These are phyloP conservation scores for Dorcus parallelipipedus DNA, from an alignment of 2,888 invertebrate genomes.

Conservation along the genomic window DNA sequence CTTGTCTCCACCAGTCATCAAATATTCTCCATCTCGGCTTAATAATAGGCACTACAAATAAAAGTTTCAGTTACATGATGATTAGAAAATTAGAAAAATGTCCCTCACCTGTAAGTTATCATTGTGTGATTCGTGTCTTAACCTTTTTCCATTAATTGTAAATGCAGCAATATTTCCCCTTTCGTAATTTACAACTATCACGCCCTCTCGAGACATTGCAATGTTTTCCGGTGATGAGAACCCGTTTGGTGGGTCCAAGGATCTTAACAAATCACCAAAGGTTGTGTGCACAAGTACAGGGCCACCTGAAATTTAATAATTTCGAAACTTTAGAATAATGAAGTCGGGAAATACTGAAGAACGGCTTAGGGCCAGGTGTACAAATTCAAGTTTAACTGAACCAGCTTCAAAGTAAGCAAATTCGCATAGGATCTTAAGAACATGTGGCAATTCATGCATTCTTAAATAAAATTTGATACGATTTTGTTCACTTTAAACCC, in stretches of 20 bases:
- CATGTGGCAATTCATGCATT: no score
- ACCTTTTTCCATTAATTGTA: slow-evolving; percentile 88
- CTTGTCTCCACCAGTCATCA: slow-evolving; percentile 95
- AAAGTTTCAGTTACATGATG: background rate
- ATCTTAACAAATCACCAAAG: slow-evolving; percentile 91
- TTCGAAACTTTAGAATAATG: background rate
- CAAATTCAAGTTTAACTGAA: no score
- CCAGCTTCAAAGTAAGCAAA: no score
- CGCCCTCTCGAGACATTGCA: slow-evolving; percentile 93
- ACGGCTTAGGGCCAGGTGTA: no score
- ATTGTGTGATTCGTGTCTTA: slow-evolving; percentile 88
- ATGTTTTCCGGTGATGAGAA: slow-evolving; percentile 80
- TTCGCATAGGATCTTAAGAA: no score
- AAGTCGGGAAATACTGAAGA: no score
- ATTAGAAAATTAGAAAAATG: background rate
- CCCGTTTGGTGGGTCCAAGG: slow-evolving; percentile 77
- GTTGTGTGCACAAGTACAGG: slow-evolving; percentile 97
- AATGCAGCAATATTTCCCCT: slow-evolving; percentile 89
- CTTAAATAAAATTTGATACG: no score
- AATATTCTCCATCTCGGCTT: slow-evolving; percentile 97
- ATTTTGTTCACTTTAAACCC: no score
- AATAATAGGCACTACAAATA: slow-evolving; percentile 76
- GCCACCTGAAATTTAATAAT: slow-evolving; percentile 63
- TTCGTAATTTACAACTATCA: slow-evolving; percentile 91
- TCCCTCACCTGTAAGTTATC: slow-evolving; percentile 84